Conservation (phyloP, 2,888 invertebrate species). For the Odontothrips loti region DNA sequence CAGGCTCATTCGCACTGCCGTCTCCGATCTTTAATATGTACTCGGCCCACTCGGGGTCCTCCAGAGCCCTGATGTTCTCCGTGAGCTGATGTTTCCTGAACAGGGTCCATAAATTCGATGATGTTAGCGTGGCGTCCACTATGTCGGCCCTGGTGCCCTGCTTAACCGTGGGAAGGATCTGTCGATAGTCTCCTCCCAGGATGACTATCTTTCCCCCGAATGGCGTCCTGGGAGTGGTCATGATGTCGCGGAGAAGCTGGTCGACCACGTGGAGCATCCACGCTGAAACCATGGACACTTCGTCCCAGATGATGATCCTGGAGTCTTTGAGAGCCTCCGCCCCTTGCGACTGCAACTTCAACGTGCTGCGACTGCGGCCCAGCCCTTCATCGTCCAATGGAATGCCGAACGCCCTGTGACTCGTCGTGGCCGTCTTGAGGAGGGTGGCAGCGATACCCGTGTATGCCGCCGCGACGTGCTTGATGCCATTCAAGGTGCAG, state of each 20-base stretch:
- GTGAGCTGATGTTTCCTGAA: background rate
- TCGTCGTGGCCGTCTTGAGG: constrained; percentile 40
- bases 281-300: no score
- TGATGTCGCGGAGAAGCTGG: constrained; percentile 38
- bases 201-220: constrained; percentile 40
- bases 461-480: constrained; percentile 36
- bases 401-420: constrained; percentile 40
- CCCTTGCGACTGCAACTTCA: constrained; percentile 37
- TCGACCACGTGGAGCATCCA: no score
- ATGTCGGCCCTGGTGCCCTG: constrained; percentile 14
- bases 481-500: constrained; percentile 20
- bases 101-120: background rate
- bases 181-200: constrained; percentile 35
- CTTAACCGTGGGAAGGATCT: constrained; percentile 28
- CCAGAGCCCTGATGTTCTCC: background rate
- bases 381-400: constrained; percentile 32
- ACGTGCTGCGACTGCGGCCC: constrained; percentile 27
- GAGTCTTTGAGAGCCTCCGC: constrained; percentile 35
- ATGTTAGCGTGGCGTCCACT: background rate
- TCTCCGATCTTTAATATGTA: background rate
- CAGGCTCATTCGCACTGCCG: background rate
- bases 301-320: no score
- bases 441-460: constrained; percentile 41
- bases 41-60: background rate
- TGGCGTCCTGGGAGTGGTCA: constrained; percentile 36